A percentile compares a stretch with the other conserved stretches of the same genome.
Conservation (phyloP, 2,113 vertebrate species). For the Recurvirostra avosetta region DNA sequence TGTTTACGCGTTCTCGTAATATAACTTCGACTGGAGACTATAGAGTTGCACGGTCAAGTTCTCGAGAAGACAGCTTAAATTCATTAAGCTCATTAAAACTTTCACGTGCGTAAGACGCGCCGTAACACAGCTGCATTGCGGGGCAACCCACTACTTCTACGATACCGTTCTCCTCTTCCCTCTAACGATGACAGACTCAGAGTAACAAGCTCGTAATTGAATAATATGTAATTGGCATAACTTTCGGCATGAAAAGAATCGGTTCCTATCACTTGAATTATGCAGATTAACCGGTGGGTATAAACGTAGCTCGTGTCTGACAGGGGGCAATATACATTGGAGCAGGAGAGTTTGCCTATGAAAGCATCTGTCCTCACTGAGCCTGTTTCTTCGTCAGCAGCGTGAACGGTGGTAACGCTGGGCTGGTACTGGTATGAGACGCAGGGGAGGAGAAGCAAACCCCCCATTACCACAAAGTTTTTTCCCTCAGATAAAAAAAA, state of each 20-base stretch:
- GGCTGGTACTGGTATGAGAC: background rate
- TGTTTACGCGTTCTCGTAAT: background rate
- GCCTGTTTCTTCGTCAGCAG: background rate
- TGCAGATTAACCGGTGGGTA: background rate
- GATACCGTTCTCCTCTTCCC: background rate
- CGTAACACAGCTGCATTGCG: background rate
- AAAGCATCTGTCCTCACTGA: background rate
- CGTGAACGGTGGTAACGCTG: accelerated
- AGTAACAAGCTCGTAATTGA: background rate
- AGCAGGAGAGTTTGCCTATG: background rate
- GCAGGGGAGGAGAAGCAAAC: background rate
- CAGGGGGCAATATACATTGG: accelerated
- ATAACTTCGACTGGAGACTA: background rate
- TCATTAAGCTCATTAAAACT: slow-evolving; percentile 1
- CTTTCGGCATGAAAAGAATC: background rate
- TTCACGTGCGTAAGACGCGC: background rate
- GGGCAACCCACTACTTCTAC: background rate
- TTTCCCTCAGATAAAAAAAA: background rate
- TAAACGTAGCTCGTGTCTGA: background rate
- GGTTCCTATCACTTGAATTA: background rate
- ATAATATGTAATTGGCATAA: background rate
- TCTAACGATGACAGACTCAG: background rate
- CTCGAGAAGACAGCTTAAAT: slow-evolving; percentile 9
- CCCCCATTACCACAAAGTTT: background rate
- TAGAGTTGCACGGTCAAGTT: background rate